Base-by-base conservation (phyloP, 2,888 invertebrate species). In the Clostera curtula region DNA sequence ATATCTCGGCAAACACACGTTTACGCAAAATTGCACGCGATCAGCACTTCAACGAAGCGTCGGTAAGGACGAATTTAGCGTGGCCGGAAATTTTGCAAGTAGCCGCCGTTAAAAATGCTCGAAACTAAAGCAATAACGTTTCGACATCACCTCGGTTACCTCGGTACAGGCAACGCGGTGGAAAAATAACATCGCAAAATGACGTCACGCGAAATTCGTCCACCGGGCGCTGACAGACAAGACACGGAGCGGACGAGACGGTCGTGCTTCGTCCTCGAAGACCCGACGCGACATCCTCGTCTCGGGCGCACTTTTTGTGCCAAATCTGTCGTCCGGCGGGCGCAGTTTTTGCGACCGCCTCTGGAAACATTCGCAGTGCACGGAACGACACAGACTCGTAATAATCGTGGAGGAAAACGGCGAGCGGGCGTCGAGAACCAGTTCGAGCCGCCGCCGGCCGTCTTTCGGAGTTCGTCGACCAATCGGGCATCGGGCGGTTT, bases 391-490 rank as follows among this genome's bases (percentile, higher is more conserved):
- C 49, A 40, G 36, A 43, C 43, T 40, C 51, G 43, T 42, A 48
- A 54, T 56, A 61, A 43, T 56, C 56, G 54, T 59, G 62, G 56
- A 73, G 62, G 67, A 70, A 69, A 70, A 68, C 62, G 54, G 52
- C 60, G 47, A 36, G 44, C 49, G 53, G 45, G 54, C 51, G 51
- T 56, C 51, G 48, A 65, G 66, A 82, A 82, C 82, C 80, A 77
- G 80, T 80, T 82, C 69, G 52, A 65, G 58, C 70, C 65, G 76
- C 75, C 74, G 73, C 73, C 64, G 70, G 75, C 65, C 66, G 62
- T 64, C 56, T 70, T 75, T 75, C 58, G 71, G 65, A 71, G 79
- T 79, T 79, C 77, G 79, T 75, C 73, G 79, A 79, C 80, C 76
- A 74, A 71, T 68, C 72, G 71, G 66, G 68, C 68, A 62, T 60